Evolutionary conservation across 2,888 invertebrate species (phyloP), one percentile per base, ranked within the genome.

Genomic region (Urechis unicinctus): DNA sequence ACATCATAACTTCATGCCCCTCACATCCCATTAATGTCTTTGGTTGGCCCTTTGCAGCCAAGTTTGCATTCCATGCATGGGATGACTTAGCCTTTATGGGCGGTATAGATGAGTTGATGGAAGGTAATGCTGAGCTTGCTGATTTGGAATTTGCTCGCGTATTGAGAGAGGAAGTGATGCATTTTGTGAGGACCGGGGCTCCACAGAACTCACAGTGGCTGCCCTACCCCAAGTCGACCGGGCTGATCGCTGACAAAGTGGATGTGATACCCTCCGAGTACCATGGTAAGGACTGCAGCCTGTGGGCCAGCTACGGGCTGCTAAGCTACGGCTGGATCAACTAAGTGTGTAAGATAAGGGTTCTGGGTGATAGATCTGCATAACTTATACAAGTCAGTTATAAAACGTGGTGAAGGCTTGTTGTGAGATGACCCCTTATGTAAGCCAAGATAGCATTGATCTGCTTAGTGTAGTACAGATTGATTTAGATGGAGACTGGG

Each of bases 321-420:
- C 67, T 66, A 52, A 54, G 56, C 17, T 70, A 70, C 48, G 64
- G 64, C 3, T 71, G 71, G 71, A 66, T 70, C 29, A 69, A 69
- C 55, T 67, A 53, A 58, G 21, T 45, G n/a, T n/a, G n/a, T n/a
- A n/a, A n/a, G n/a, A n/a, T n/a, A n/a, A n/a, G n/a, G n/a, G n/a
- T n/a, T n/a, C n/a, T n/a, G n/a, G n/a, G n/a, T n/a, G n/a, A n/a
- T n/a, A n/a, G n/a, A n/a, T n/a, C n/a, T n/a, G n/a, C n/a, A n/a
- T n/a, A n/a, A n/a, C n/a, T n/a, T n/a, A n/a, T n/a, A n/a, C n/a
- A n/a, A n/a, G n/a, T n/a, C n/a, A n/a, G n/a, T n/a, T n/a, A n/a
- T n/a, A n/a, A n/a, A n/a, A n/a, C n/a, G n/a, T n/a, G n/a, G n/a
- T n/a, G n/a, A n/a, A n/a, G n/a, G n/a, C n/a, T n/a, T n/a, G n/a